phyloP scores from a whole-genome alignment of 92 coral and sea anemone species.

The Paragorgia papillata region DNA sequence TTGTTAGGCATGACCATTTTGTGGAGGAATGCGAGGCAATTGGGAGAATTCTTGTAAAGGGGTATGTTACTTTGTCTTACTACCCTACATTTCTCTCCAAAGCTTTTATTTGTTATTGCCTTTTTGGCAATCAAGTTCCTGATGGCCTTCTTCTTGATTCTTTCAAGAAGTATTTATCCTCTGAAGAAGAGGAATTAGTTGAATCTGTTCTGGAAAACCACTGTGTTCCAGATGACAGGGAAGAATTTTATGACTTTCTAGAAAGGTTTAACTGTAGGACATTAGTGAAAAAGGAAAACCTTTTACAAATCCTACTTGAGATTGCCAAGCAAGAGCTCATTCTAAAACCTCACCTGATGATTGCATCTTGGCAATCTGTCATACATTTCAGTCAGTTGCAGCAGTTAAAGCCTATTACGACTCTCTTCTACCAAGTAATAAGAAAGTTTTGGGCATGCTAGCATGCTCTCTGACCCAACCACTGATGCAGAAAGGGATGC shows the following conservation, averaged over 20 bases:
- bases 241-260: constrained; percentile 57
- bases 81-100: constrained; percentile 39
- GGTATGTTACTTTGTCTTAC: constrained; percentile 31
- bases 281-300: constrained; percentile 30
- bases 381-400: constrained; percentile 24
- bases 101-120: constrained; percentile 58
- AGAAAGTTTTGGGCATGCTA: constrained; percentile 19
- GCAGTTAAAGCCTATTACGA: constrained; percentile 32
- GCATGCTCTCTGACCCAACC: constrained; percentile 27
- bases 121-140: constrained; percentile 55
- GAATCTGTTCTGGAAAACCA: background rate
- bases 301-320: constrained; percentile 39
- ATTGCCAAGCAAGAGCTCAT: constrained; percentile 59
- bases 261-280: constrained; percentile 60
- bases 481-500: constrained; percentile 42
- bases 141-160: constrained; percentile 59
- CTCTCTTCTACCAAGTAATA: constrained; percentile 15
- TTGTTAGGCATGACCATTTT: constrained; percentile 51
- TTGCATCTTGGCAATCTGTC: constrained; percentile 59
- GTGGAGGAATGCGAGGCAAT: constrained; percentile 51
- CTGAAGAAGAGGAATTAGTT: constrained; percentile 48
- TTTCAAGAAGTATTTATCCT: constrained; percentile 49
- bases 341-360: constrained; percentile 65
- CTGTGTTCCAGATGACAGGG: constrained; percentile 40
- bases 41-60: constrained; percentile 44